Percentiles rank a stretch among this genome's conserved stretches.
Evolutionary conservation across 2,797 vertebrate species (phyloP).

Genomic region (Rhodeus uyekii): DNA sequence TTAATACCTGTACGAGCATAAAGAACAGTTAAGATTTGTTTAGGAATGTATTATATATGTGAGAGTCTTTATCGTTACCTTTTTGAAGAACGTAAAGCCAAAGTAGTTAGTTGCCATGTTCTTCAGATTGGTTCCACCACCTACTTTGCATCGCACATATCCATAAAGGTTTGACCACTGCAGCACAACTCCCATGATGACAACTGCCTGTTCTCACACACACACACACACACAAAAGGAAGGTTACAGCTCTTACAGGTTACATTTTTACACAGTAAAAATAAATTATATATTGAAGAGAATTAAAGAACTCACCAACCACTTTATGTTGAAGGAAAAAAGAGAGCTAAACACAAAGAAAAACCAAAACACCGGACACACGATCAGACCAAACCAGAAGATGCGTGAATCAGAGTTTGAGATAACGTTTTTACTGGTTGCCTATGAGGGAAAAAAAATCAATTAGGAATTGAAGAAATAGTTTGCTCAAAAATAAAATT

Average conservation of each 20-base stretch:
- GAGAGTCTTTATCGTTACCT: constrained; percentile 69
- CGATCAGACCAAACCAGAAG: constrained; percentile 91
- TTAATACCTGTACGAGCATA: constrained; percentile 64
- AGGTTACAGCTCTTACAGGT: background rate
- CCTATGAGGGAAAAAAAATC: constrained; percentile 65
- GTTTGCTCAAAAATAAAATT: background rate
- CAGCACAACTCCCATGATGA: constrained; percentile 88
- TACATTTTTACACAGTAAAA: background rate
- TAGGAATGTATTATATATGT: background rate
- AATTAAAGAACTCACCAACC: constrained; percentile 85
- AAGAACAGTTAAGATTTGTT: background rate
- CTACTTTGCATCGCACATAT: constrained; percentile 89
- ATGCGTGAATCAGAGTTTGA: constrained; percentile 86
- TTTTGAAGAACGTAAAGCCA: constrained; percentile 83
- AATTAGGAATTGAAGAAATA: background rate
- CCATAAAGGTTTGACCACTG: constrained; percentile 93
- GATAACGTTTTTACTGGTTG: constrained; percentile 47
- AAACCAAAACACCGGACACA: constrained; percentile 89
- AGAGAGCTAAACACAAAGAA: constrained; percentile 89
- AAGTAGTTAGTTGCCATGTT: constrained; percentile 86
- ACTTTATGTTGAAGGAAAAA: constrained; percentile 89
- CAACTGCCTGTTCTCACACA: constrained; percentile 78
- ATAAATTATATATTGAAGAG: background rate
- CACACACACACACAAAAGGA: background rate
- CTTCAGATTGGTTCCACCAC: constrained; percentile 82